These are phyloP conservation scores for Oreochromis niloticus DNA, from an alignment of 2,113 vertebrate genomes.

Conservation along the genomic window DNA sequence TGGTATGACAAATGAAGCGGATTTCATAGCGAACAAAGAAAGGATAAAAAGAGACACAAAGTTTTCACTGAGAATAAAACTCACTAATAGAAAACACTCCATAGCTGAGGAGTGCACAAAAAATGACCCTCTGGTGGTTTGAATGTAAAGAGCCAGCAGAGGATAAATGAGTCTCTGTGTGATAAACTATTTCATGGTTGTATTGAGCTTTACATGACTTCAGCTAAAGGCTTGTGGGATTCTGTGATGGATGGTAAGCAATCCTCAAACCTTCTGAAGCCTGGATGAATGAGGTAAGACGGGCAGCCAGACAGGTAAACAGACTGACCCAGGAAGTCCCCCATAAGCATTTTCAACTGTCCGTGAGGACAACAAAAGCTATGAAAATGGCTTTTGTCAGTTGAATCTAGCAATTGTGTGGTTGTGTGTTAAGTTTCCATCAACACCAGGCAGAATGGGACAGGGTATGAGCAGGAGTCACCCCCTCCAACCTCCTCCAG, in stretches of 20 bases:
- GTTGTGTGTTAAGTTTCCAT: constrained; percentile 1
- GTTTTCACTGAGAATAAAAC: constrained; percentile 22
- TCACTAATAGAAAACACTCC: constrained; percentile 52
- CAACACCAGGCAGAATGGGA: constrained; percentile 23
- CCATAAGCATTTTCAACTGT: constrained; percentile 50
- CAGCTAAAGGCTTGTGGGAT: constrained; percentile 31
- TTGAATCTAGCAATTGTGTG: constrained; percentile 1
- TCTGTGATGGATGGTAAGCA: constrained; percentile 56
- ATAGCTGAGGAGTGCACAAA: neutral
- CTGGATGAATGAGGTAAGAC: constrained; percentile 52
- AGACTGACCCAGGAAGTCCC: constrained; percentile 47
- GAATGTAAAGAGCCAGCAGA: constrained; percentile 13
- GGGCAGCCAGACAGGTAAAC: constrained; percentile 40
- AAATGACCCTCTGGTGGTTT: constrained; percentile 33
- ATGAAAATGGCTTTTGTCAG: neutral
- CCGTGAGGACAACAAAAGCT: constrained; percentile 12
- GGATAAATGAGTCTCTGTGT: constrained; percentile 36
- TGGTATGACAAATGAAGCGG: constrained; percentile 51
- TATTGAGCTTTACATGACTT: constrained; percentile 17
- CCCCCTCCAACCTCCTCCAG: neutral
- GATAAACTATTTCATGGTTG: constrained; percentile 18
- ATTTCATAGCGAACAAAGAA: constrained; percentile 38
- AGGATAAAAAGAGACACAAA: constrained; percentile 46
- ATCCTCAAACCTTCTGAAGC: neutral
- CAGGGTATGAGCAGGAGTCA: constrained; percentile 46